Conservation (phyloP, 1,140 invertebrate genomes). For the Neuroterus valhalla region DNA sequence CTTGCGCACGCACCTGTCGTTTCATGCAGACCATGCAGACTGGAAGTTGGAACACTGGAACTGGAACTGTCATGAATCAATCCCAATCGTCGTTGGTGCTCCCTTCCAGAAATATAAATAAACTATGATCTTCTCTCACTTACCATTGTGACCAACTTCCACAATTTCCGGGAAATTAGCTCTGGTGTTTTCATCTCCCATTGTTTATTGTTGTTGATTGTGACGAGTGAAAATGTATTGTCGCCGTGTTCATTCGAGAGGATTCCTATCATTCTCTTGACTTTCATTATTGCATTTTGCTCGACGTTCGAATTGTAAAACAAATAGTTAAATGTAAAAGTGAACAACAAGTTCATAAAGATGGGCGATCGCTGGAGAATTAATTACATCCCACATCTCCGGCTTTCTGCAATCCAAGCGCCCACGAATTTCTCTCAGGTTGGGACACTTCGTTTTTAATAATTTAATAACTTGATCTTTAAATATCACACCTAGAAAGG, state of each 20-base stretch:
- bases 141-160: not conserved
- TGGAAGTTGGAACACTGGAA: not conserved
- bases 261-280: not conserved
- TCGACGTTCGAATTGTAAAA: not conserved
- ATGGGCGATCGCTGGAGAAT: slow-evolving; percentile 23
- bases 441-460: not conserved
- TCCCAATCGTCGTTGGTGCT: slow-evolving; percentile 33
- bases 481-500: slow-evolving; percentile 2
- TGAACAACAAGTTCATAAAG: slow-evolving; percentile 5
- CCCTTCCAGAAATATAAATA: slow-evolving; percentile 47
- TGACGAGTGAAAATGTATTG: not conserved
- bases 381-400: slow-evolving; percentile 9
- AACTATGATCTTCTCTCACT: slow-evolving; percentile 38
- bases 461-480: not conserved
- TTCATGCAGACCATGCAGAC: too few species aligned
- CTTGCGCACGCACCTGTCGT: too few species aligned
- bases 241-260: not conserved
- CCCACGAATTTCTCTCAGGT: slow-evolving; percentile 24
- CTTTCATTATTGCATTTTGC: not conserved
- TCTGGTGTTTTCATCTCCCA: not conserved
- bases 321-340: not conserved
- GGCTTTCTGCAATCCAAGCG: not conserved
- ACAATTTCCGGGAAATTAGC: not conserved
- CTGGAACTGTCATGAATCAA: slow-evolving; percentile 15
- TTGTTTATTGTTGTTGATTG: not conserved